Conservation (phyloP, 2,113 vertebrate species). For the Craseonycteris thonglongyai region DNA sequence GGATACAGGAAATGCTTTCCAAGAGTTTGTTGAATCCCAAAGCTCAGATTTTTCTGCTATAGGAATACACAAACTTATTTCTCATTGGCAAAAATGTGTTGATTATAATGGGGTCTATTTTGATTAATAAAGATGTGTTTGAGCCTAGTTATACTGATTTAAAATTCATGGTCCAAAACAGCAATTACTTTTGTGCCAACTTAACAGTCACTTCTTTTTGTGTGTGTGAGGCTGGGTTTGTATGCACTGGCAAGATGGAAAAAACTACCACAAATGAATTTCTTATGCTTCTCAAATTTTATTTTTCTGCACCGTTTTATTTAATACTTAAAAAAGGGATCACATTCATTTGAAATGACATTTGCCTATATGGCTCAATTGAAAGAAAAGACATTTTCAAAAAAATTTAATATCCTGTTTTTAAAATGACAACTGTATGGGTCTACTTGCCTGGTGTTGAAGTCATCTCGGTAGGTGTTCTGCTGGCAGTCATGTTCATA, state of each 20-base stretch:
- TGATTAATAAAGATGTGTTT: too few species aligned
- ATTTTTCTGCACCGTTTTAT: background rate
- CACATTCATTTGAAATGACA: slow-evolving; percentile 2
- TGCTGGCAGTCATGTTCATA: slow-evolving; percentile 30
- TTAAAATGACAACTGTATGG: background rate
- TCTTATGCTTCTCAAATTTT: slow-evolving; percentile 5
- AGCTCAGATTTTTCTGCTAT: too few species aligned
- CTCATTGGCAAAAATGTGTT: too few species aligned
- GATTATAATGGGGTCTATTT: too few species aligned
- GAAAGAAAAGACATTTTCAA: background rate
- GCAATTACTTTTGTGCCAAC: too few species aligned
- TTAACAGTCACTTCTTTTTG: too few species aligned
- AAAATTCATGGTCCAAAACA: too few species aligned
- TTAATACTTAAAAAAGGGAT: slow-evolving; percentile 32
- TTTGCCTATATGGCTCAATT: background rate
- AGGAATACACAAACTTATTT: too few species aligned
- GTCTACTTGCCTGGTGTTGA: slow-evolving; percentile 64
- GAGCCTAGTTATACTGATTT: too few species aligned
- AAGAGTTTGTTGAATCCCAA: too few species aligned
- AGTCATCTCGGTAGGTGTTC: slow-evolving; percentile 44
- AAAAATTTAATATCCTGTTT: background rate
- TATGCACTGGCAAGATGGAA: background rate
- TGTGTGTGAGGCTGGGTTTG: too few species aligned
- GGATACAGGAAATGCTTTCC: too few species aligned
- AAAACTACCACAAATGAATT: background rate